Evolutionary conservation across 2,797 vertebrate genomes (phyloP), one percentile per base, ranked within the genome.

Genomic region (Halcyon chelicuti): DNA sequence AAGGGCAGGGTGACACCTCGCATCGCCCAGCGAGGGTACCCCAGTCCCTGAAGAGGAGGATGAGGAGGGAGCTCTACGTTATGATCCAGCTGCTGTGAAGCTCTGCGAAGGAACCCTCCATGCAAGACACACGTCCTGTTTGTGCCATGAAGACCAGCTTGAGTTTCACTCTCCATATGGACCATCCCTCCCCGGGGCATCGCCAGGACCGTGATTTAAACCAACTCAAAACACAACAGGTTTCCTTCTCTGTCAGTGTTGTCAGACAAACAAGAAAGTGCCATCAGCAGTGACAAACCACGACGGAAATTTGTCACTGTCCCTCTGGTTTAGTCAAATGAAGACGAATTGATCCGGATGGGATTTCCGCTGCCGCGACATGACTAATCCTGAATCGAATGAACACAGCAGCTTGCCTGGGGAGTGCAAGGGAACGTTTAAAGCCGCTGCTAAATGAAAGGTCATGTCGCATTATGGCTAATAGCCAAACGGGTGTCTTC

Each of bases 71-170:
- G 44, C 37, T 44, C 28, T 0, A 4, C 8, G 57, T 11, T 10
- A 20, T 3, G 33, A 47, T 29, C 31, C 79, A 37, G 52, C 33
- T 19, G 29, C 21, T 12, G 35, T 0, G 12, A 35, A 47, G 52
- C 47, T 62, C 57, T 40, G 29, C 42, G 23, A 51, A 29, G 31
- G 60, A 51, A 68, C 16, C 21, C 10, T 10, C 51, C 26, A 10
- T 0, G 5, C 20, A 28, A 26, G 40, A n/a, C 2, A 0, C 1
- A 3, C 0, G 2, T n/a, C 3, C 35, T 4, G 6, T 16, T 5
- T 2, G 7, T 42, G 25, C 70, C 47, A 6, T 0, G 3, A 9
- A 35, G 58, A 57, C 5, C 33, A 33, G 6, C n/a, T 4, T 5
- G 17, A 51, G 61, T 51, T 46, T 52, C 44, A 3, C 42, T 10